phyloP scores from a whole-genome alignment of 2,797 vertebrate species.

The Liasis olivaceus region DNA sequence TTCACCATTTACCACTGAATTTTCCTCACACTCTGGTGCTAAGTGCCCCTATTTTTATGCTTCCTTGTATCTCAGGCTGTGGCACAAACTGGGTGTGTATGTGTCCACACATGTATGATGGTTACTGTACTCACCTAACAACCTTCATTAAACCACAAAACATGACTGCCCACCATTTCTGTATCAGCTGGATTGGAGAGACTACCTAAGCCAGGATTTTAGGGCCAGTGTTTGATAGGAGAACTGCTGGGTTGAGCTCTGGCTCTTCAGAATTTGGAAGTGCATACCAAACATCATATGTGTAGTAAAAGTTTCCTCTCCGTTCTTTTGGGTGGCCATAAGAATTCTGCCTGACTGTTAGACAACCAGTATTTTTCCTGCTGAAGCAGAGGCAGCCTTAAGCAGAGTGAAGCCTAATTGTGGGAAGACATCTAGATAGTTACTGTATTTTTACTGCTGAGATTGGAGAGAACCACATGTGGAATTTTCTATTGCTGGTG shows the following conservation, averaged over 20 bases:
- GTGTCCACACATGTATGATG: background rate
- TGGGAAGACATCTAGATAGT: background rate
- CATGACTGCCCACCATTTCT: background rate
- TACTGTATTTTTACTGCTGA: background rate
- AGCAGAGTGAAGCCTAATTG: background rate
- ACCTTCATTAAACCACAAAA: constrained; percentile 36
- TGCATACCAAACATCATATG: background rate
- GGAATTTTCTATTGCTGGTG: background rate
- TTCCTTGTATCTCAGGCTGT: constrained; percentile 39
- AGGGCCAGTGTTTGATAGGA: background rate
- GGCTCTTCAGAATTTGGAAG: background rate
- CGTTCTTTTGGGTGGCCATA: background rate
- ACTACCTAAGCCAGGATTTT: background rate
- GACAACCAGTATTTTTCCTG: background rate
- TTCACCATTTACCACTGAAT: constrained; percentile 3
- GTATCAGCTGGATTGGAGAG: background rate
- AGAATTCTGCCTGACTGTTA: background rate
- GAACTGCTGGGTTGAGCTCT: background rate
- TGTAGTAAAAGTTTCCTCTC: background rate
- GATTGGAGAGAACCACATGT: background rate
- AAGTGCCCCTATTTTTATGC: constrained; percentile 16
- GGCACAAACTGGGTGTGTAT: constrained; percentile 12
- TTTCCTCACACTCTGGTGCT: constrained; percentile 21
- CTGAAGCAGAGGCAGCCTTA: background rate
- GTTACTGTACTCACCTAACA: constrained; percentile 32